Evolutionary conservation across 1,140 invertebrate species (phyloP).

Genomic region (Vollenhovia emeryi): DNA sequence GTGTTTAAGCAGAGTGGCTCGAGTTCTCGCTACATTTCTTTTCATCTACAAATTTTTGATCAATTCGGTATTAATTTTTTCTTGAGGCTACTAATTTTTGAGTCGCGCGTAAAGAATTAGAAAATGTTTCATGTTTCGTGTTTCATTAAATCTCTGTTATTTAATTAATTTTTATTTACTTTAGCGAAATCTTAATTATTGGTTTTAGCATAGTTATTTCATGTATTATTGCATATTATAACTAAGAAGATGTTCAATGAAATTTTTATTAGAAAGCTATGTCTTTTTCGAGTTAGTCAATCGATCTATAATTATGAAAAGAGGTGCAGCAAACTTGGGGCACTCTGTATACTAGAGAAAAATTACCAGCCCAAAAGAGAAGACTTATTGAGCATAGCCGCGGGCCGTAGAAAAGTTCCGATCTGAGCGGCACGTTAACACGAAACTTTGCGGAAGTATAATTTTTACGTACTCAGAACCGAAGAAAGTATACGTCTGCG

Average conservation of each 20-base stretch:
- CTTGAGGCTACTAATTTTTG: background rate
- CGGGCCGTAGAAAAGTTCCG: constrained; percentile 57
- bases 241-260: background rate
- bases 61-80: background rate
- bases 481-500: constrained; percentile 24
- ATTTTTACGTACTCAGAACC: constrained; percentile 62
- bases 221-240: background rate
- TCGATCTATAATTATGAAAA: constrained; percentile 8
- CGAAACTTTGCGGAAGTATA: constrained; percentile 61
- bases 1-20: constrained; percentile 7
- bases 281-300: background rate
- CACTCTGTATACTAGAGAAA: constrained; percentile 52
- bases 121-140: background rate
- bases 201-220: background rate
- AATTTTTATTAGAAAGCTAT: background rate
- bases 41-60: constrained; percentile 34
- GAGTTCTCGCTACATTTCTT: background rate
- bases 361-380: constrained; percentile 65
- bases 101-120: background rate
- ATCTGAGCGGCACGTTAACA: constrained; percentile 63
- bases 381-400: constrained; percentile 69
- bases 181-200: background rate
- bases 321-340: background rate
- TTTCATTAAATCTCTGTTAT: constrained; percentile 2
- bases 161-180: background rate